phyloP scores from a whole-genome alignment of 2,797 vertebrate species.

The Gobio occitaniae region DNA sequence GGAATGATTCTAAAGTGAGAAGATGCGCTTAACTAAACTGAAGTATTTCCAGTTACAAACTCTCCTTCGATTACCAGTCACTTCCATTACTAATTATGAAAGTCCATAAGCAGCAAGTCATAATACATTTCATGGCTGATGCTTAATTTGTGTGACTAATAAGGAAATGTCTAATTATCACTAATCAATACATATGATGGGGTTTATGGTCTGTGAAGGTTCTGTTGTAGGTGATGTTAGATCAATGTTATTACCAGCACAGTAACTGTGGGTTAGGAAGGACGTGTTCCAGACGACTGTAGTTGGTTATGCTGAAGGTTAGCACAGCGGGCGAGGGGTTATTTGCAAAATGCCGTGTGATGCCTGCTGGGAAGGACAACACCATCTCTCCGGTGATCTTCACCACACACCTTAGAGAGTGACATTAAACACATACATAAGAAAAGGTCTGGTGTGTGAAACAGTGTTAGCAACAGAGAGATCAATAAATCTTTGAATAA shows the following conservation, averaged over 20 bases:
- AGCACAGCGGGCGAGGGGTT: conserved; percentile 92
- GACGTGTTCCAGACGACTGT: conserved; percentile 96
- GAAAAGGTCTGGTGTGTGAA: not conserved
- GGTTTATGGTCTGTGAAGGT: conserved; percentile 42
- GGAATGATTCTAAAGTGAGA: not conserved
- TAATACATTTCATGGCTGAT: not conserved
- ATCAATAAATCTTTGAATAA: not conserved
- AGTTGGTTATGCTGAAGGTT: conserved; percentile 97
- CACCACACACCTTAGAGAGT: conserved; percentile 88
- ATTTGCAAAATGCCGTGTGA: conserved; percentile 98
- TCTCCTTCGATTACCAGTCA: not conserved
- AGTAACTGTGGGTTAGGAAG: conserved; percentile 99
- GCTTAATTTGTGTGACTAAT: conserved; percentile 3
- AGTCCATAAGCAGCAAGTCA: not conserved
- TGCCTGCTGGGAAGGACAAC: conserved; percentile 96
- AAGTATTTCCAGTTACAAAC: not conserved
- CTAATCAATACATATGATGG: not conserved
- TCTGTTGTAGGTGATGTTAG: conserved; percentile 58
- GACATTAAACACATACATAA: conserved; percentile 24
- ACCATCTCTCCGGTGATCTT: conserved; percentile 99
- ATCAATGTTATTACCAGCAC: conserved; percentile 87
- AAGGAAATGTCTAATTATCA: not conserved
- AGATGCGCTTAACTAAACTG: not conserved
- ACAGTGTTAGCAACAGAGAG: conserved; percentile 14
- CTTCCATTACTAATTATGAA: not conserved